These are phyloP conservation scores for Drosophila nannoptera DNA, from an alignment of 1,140 invertebrate species.

Conservation along the genomic window DNA sequence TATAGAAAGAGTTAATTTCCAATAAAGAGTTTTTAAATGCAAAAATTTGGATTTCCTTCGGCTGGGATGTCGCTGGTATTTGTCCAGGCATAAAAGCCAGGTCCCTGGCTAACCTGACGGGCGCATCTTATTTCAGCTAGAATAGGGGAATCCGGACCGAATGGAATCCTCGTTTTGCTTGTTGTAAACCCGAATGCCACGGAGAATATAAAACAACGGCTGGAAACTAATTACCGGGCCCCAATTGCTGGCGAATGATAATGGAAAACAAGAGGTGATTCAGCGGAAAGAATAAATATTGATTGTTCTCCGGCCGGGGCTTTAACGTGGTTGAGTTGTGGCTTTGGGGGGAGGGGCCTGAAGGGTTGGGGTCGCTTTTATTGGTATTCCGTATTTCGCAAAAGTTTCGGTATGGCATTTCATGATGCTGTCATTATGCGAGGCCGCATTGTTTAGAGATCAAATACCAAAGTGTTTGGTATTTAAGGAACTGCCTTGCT, in stretches of 20 bases:
- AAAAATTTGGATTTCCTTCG: constrained; percentile 1
- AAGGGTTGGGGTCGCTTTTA: constrained; percentile 10
- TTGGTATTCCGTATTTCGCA: constrained; percentile 64
- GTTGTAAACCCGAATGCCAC: too few relatives aligned
- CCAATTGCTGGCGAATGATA: too few relatives aligned
- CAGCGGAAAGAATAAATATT: constrained; percentile 24
- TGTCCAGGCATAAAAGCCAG: too few relatives aligned
- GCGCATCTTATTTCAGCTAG: too few relatives aligned
- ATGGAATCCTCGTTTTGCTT: too few relatives aligned
- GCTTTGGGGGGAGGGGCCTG: too few relatives aligned
- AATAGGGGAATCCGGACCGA: too few relatives aligned
- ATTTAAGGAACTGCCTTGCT: constrained; percentile 50
- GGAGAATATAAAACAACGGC: too few relatives aligned
- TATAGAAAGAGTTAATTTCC: constrained; percentile 73
- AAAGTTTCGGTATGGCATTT: constrained; percentile 64
- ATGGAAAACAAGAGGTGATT: not conserved
- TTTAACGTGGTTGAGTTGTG: too few relatives aligned
- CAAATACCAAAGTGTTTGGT: constrained; percentile 73
- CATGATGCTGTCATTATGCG: constrained; percentile 63
- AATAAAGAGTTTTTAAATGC: constrained; percentile 72
- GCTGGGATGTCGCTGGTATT: too few relatives aligned
- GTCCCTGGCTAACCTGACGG: too few relatives aligned
- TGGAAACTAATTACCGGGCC: too few relatives aligned
- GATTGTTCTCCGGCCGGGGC: not conserved
- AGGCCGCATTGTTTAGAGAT: constrained; percentile 68